A percentile compares a stretch with the other conserved stretches of the same genome.
Evolutionary conservation across 2,797 vertebrate genomes (phyloP).

Genomic region (Myotis daubentonii): DNA sequence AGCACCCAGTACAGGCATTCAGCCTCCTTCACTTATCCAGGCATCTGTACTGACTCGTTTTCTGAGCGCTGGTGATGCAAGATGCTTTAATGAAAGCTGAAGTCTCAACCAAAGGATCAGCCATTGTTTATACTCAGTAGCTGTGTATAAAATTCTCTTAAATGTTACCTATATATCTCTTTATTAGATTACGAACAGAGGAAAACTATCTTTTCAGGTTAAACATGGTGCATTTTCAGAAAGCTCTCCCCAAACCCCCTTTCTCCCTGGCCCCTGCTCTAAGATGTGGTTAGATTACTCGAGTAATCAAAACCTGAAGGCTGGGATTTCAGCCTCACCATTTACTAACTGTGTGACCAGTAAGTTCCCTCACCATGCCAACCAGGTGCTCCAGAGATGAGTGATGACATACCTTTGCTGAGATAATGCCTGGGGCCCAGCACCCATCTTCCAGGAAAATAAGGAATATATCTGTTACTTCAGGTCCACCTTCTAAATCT

Average conservation of each 20-base stretch:
- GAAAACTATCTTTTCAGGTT: background rate
- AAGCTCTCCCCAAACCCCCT: no score
- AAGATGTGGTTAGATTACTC: background rate
- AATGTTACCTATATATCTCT: background rate
- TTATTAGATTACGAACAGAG: background rate
- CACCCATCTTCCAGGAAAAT: background rate
- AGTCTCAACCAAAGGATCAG: background rate
- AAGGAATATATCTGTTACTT: background rate
- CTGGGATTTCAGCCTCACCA: background rate
- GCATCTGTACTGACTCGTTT: background rate
- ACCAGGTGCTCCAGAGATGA: background rate
- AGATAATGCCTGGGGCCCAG: accelerated
- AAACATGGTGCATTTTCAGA: background rate
- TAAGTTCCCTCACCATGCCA: background rate
- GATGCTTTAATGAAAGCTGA: background rate
- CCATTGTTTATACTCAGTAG: background rate
- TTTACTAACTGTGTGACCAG: background rate
- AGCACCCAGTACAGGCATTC: accelerated
- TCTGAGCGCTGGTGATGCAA: background rate
- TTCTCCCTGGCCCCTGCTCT: accelerated
- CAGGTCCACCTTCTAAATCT: background rate
- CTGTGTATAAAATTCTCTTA: background rate
- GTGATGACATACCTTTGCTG: accelerated
- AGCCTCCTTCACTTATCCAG: background rate
- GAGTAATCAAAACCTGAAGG: background rate